Conservation (phyloP, 2,888 invertebrate species). For the Sylvicola fuscatus region DNA sequence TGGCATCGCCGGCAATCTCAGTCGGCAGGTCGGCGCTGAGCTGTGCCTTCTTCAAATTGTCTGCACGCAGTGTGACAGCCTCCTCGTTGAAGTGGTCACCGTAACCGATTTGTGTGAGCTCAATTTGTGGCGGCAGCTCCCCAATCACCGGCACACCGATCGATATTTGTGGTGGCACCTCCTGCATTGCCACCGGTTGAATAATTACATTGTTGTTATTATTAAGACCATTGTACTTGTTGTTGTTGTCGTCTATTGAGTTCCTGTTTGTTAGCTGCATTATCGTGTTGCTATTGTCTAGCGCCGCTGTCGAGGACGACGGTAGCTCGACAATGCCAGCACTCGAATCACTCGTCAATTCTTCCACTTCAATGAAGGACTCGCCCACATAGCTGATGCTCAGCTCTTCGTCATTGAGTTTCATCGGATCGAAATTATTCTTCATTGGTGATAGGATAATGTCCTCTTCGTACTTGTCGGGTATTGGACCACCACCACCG, state of each 20-base stretch:
- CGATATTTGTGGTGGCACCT: slow-evolving; percentile 15
- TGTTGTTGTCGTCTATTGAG: background rate
- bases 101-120: slow-evolving; percentile 10
- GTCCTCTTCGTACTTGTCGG: slow-evolving; percentile 20
- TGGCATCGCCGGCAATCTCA: background rate
- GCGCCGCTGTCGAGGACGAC: background rate
- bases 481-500: background rate
- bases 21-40: background rate
- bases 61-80: background rate
- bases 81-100: no score
- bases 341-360: slow-evolving; percentile 12
- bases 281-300: background rate
- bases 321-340: slow-evolving; percentile 6
- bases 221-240: slow-evolving; percentile 2
- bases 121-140: slow-evolving; percentile 25
- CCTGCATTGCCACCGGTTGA: slow-evolving; percentile 19
- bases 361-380: slow-evolving; percentile 24
- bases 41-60: background rate
- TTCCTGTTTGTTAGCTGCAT: background rate
- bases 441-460: slow-evolving; percentile 20
- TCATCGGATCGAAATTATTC: slow-evolving; percentile 18
- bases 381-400: slow-evolving; percentile 25
- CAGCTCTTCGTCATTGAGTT: slow-evolving; percentile 13
- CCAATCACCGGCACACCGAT: slow-evolving; percentile 26
- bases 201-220: slow-evolving; percentile 20